phyloP scores from a whole-genome alignment of 2,113 vertebrate species.

The Dinomys branickii region DNA sequence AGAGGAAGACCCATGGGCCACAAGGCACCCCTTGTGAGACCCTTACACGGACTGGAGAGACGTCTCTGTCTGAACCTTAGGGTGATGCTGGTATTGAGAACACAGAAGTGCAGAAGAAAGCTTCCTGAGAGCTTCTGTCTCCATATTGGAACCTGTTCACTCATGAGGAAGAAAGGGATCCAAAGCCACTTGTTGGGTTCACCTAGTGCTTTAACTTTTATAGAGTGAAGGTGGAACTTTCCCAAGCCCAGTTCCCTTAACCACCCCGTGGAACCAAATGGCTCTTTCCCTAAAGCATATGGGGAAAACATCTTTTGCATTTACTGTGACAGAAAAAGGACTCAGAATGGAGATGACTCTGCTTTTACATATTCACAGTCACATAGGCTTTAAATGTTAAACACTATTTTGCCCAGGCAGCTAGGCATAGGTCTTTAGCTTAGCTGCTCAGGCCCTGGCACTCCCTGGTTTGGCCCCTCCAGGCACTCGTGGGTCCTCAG shows the following conservation, averaged over 20 bases:
- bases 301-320: neutral
- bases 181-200: neutral
- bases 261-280: neutral
- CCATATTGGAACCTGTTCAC: neutral
- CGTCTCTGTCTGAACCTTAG: neutral
- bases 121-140: neutral
- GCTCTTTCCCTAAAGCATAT: neutral
- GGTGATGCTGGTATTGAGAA: neutral
- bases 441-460: neutral
- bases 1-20: neutral
- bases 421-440: neutral
- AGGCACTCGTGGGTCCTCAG: neutral
- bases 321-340: neutral
- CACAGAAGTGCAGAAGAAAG: neutral
- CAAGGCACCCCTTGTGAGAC: neutral
- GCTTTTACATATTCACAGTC: neutral
- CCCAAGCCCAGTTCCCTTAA: neutral
- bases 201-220: neutral
- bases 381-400: neutral
- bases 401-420: neutral
- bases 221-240: neutral
- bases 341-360: neutral
- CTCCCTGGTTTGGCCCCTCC: neutral
- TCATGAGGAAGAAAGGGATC: neutral
- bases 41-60: neutral